Evolutionary conservation across 2,113 vertebrate genomes (phyloP).

Genomic region (Gorilla gorilla): DNA sequence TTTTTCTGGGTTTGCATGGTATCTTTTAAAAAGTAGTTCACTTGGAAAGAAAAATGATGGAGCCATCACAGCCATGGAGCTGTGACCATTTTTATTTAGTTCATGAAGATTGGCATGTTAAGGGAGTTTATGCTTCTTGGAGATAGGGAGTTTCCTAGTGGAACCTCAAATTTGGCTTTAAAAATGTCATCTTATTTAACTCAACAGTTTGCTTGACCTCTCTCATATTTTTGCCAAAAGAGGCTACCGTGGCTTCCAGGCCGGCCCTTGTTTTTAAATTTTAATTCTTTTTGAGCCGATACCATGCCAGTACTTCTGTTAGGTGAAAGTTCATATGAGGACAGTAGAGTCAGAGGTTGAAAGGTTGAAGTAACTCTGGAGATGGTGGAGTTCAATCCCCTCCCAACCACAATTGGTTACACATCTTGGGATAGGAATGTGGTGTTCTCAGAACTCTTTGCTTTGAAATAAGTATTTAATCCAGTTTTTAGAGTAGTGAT

Average conservation of each 20-base stretch:
- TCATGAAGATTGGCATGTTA: neutral
- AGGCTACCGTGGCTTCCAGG: neutral
- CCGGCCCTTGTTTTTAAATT: neutral
- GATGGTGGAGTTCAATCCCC: neutral
- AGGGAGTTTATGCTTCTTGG: neutral
- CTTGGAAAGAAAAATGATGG: neutral
- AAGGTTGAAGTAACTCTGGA: neutral
- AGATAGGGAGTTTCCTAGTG: neutral
- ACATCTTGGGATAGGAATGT: neutral
- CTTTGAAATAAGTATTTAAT: neutral
- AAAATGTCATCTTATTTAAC: slow-evolving; percentile 5
- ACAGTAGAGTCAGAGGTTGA: neutral
- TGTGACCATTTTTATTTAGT: slow-evolving; percentile 22
- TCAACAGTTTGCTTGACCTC: neutral
- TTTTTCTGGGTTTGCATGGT: neutral
- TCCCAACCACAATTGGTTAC: neutral
- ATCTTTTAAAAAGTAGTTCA: neutral
- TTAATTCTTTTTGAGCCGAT: neutral
- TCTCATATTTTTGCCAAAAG: neutral
- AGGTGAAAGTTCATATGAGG: neutral
- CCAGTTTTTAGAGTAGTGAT: neutral
- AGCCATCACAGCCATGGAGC: neutral
- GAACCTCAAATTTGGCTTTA: neutral
- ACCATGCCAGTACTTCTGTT: neutral
- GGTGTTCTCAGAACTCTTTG: neutral